Evolutionary conservation across 2,797 vertebrate genomes (phyloP), one percentile per base, ranked within the genome.

Genomic region (Balearica regulorum): DNA sequence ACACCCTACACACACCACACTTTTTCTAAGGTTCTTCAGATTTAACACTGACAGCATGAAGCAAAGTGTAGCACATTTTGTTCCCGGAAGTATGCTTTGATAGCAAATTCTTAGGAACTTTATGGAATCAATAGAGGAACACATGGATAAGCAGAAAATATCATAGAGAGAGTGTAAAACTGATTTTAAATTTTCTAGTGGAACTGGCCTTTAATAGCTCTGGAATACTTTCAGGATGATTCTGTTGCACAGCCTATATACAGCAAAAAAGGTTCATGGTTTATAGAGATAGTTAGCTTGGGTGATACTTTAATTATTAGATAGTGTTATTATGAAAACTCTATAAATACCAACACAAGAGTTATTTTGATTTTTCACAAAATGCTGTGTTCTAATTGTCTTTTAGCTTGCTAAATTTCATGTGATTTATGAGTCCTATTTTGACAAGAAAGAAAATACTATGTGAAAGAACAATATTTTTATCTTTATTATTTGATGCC

Each of bases 361-460:
- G 18, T 57, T 93, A 73, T 80, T 89, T 60, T 71, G 31, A 88
- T 41, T 85, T 85, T 78, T 33, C 17, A 43, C 2, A 11, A 61
- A 65, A 37, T 71, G 51, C 26, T 62, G 35, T 83, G 17, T 77
- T 93, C 53, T 68, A 49, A 51, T 55, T 64, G 57, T 71, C 71
- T 87, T 61, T 89, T 66, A 57, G 51, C 11, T 93, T 77, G 17
- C 60, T 61, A 64, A 33, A 83, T 89, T 80, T 78, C 26, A 22
- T 87, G 61, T 65, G 72, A 90, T 78, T 90, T 92, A 39, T 84
- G 49, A 91, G 60, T 81, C 54, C 28, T 78, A 9, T 73, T 96
- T 95, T 94, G 84, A 82, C 31, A 83, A 87, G 49, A 89, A 49
- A 86, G 37, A 93, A 94, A 92, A 87, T 94, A 83, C 46, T 64